Percentiles rank a stretch among this genome's conserved stretches.
phyloP scores from a whole-genome alignment of 2,888 invertebrate species.

The Lagria hirta region DNA sequence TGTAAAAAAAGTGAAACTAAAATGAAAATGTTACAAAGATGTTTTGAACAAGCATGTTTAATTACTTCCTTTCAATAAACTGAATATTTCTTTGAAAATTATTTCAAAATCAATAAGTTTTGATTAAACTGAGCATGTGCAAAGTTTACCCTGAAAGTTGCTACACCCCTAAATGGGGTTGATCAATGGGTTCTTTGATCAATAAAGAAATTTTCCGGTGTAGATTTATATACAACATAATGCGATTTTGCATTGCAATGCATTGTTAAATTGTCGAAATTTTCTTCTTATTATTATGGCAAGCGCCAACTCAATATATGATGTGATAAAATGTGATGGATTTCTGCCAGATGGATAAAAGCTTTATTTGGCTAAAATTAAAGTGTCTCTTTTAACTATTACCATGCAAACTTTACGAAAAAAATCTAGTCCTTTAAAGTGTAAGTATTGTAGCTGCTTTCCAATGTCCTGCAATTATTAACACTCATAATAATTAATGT shows the following conservation, averaged over 20 bases:
- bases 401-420: conserved; percentile 88
- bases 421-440: conserved; percentile 92
- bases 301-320: conserved; percentile 38
- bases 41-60: no score
- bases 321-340: conserved; percentile 46
- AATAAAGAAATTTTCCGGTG: conserved; percentile 43
- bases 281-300: conserved; percentile 28
- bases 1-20: no score
- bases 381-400: no score
- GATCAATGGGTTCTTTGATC: conserved; percentile 49
- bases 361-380: conserved; percentile 14
- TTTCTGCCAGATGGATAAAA: conserved; percentile 41
- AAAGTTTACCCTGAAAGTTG: conserved; percentile 38
- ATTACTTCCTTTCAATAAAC: no score
- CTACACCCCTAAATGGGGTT: conserved; percentile 43
- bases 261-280: conserved; percentile 1
- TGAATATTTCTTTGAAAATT: no score
- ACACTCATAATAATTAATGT: background rate
- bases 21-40: no score
- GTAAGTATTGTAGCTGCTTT: conserved; percentile 64
- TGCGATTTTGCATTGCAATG: conserved; percentile 1
- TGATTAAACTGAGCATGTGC: conserved; percentile 40
- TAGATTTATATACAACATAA: conserved; percentile 23
- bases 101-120: conserved; percentile 31
- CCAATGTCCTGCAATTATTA: background rate